Conservation (phyloP, 1,140 invertebrate genomes). For the Brachystomella parvula region DNA sequence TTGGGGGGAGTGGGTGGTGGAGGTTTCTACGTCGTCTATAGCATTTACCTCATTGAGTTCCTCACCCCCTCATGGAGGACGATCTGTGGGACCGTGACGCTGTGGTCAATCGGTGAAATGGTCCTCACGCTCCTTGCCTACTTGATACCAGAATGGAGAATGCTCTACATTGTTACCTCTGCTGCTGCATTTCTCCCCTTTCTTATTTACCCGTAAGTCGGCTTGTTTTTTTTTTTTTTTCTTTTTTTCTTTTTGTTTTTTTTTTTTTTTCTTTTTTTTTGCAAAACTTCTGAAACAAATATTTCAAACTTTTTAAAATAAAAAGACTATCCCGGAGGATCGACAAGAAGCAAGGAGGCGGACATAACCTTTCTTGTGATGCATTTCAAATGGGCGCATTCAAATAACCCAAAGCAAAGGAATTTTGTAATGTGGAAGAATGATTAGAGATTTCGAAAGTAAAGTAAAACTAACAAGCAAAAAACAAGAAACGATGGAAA, state of each 20-base stretch:
- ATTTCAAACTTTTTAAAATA: no score
- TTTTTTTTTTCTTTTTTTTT: background rate
- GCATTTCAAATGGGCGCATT: no score
- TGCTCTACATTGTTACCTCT: slow-evolving; percentile 5
- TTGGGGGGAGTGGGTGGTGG: slow-evolving; percentile 25
- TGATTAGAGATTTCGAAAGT: no score
- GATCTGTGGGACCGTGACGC: slow-evolving; percentile 31
- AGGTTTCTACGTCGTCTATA: slow-evolving; percentile 32
- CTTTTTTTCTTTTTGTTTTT: background rate
- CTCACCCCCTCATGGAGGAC: slow-evolving; percentile 32
- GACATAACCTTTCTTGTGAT: no score
- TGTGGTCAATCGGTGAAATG: slow-evolving; percentile 36
- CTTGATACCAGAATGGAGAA: slow-evolving; percentile 16
- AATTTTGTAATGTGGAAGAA: no score
- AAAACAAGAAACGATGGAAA: no score
- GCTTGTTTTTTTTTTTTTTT: background rate
- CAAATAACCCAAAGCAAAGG: no score
- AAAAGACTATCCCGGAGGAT: no score
- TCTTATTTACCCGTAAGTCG: background rate
- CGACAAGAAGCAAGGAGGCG: no score
- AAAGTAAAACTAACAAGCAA: no score
- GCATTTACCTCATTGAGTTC: slow-evolving; percentile 36
- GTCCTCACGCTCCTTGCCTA: slow-evolving; percentile 26
- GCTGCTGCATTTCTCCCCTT: no score
- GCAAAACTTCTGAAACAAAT: no score